Percentiles rank a stretch among this genome's conserved stretches.
Evolutionary conservation across 1,140 invertebrate species (phyloP).

Genomic region (Oncopodura yosiiana): DNA sequence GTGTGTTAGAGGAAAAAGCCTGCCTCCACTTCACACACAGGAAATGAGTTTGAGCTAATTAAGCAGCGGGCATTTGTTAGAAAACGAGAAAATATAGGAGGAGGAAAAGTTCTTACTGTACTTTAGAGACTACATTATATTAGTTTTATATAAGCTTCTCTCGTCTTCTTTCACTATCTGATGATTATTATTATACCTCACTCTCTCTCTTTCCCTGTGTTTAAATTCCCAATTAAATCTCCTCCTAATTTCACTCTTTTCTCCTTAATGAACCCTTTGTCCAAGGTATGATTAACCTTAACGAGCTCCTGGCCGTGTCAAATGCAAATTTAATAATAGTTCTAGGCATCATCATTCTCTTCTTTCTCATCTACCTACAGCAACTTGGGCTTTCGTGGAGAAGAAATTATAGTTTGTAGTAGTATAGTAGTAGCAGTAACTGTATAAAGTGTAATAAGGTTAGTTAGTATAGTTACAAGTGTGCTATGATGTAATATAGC

Average conservation of each 20-base stretch:
- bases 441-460: neutral
- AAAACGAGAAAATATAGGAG: slow-evolving; percentile 12
- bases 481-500: slow-evolving; percentile 1
- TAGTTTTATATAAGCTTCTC: neutral
- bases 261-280: slow-evolving; percentile 26
- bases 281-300: slow-evolving; percentile 28
- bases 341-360: too few species aligned
- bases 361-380: neutral
- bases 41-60: slow-evolving; percentile 24
- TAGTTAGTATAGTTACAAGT: neutral
- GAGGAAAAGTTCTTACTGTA: neutral
- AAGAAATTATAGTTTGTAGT: neutral
- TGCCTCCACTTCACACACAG: slow-evolving; percentile 17
- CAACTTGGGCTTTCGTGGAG: neutral
- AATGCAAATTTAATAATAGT: slow-evolving; percentile 24
- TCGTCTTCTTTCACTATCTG: too few species aligned
- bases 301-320: slow-evolving; percentile 14
- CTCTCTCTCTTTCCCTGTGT: neutral
- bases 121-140: neutral
- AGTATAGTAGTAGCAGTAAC: neutral
- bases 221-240: slow-evolving; percentile 28
- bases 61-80: slow-evolving; percentile 12
- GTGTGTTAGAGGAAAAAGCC: too few species aligned
- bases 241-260: slow-evolving; percentile 24
- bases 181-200: neutral